Conservation (phyloP, 1,140 invertebrate species). For the Ceratina japonica region DNA sequence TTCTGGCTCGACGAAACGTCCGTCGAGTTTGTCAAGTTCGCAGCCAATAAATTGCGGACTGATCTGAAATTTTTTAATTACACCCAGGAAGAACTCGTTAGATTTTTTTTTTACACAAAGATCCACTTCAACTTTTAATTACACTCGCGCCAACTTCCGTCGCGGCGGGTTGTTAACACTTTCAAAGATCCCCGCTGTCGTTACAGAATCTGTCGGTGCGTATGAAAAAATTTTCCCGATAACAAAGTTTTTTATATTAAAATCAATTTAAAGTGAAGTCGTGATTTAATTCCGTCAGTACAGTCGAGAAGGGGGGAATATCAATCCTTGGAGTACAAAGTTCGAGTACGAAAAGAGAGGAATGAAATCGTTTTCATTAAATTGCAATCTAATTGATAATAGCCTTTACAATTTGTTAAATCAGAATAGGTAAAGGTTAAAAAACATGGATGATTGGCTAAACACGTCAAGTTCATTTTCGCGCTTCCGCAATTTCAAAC, state of each 20-base stretch:
- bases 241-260: background rate
- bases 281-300: too few relatives aligned
- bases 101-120: background rate
- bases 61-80: conserved; percentile 10
- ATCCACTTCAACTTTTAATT: background rate
- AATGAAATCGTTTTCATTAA: too few relatives aligned
- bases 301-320: too few relatives aligned
- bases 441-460: conserved; percentile 2
- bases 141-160: background rate
- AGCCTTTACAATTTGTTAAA: background rate
- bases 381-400: background rate
- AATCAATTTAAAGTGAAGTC: too few relatives aligned
- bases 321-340: conserved; percentile 2
- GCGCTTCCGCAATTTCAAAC: background rate
- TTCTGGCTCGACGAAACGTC: background rate
- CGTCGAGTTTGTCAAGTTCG: background rate
- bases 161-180: background rate
- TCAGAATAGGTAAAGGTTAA: background rate
- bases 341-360: too few relatives aligned
- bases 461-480: background rate
- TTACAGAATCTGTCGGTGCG: background rate
- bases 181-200: background rate
- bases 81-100: too few relatives aligned
- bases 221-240: background rate
- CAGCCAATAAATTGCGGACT: background rate